Evolutionary conservation across 1,140 invertebrate genomes (phyloP).

Genomic region (Hyphantria cunea): DNA sequence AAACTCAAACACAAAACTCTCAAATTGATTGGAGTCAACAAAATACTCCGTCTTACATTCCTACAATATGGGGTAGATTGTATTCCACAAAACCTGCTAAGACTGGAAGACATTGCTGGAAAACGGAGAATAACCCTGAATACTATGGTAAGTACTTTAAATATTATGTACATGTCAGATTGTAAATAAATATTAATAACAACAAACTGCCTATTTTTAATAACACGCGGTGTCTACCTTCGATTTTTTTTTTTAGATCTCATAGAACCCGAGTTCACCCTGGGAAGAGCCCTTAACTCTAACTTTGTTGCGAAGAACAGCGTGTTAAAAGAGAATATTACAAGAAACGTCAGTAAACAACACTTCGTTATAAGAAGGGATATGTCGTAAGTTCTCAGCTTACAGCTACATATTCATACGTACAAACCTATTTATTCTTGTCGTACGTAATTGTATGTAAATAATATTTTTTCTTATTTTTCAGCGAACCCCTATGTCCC

Average conservation of each 20-base stretch:
- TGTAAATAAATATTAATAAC: not conserved
- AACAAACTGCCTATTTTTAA: not conserved
- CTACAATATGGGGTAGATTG: constrained; percentile 76
- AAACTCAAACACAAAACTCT: constrained; percentile 78
- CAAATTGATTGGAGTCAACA: constrained; percentile 75
- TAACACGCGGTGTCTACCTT: constrained; percentile 5
- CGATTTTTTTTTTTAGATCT: constrained; percentile 68
- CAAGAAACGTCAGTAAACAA: constrained; percentile 80
- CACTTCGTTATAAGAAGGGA: constrained; percentile 80
- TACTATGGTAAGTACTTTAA: constrained; percentile 60
- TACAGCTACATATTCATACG: not conserved
- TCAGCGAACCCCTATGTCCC: constrained; percentile 64
- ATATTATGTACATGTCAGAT: not conserved
- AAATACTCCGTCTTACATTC: constrained; percentile 62
- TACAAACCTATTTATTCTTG: not conserved
- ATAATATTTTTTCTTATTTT: constrained; percentile 29
- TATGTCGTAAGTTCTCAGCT: constrained; percentile 54
- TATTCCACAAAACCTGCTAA: constrained; percentile 59
- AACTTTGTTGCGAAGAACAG: constrained; percentile 69
- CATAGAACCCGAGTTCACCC: constrained; percentile 65
- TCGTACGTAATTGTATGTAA: not conserved
- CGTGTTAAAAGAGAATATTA: constrained; percentile 62
- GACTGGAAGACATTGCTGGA: constrained; percentile 58
- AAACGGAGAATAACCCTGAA: constrained; percentile 49
- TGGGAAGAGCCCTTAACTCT: constrained; percentile 75